Evolutionary conservation across 1,140 invertebrate species (phyloP).

Genomic region (Elymnias hypermnestra): DNA sequence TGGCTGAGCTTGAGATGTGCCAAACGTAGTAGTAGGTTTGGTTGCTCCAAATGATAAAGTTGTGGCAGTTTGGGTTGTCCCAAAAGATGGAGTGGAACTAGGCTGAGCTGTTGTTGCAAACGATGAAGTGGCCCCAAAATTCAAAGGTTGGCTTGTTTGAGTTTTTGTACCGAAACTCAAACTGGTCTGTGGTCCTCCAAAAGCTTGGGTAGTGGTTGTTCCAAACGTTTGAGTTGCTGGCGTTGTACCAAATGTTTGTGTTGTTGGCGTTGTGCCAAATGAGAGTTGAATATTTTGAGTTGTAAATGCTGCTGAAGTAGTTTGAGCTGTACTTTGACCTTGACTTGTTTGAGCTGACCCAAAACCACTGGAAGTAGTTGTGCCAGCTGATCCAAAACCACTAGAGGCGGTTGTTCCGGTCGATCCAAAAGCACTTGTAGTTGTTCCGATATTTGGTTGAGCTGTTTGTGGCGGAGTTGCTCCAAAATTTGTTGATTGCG

Average conservation of each 20-base stretch:
- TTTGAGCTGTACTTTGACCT: constrained; percentile 7
- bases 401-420: no score
- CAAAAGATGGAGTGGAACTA: no score
- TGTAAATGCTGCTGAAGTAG: constrained; percentile 16
- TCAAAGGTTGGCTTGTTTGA: constrained; percentile 17
- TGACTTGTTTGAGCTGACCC: constrained; percentile 7
- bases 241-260: neutral
- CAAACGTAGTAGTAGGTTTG: constrained; percentile 15
- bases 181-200: constrained; percentile 7
- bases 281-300: constrained; percentile 21
- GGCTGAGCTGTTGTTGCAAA: no score
- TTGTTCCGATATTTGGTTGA: constrained; percentile 4
- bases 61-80: no score
- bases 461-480: neutral
- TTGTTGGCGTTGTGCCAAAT: constrained; percentile 20
- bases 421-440: no score
- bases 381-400: constrained; percentile 7
- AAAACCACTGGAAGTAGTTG: constrained; percentile 8
- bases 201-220: constrained; percentile 10
- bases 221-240: constrained; percentile 18
- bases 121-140: no score
- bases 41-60: no score
- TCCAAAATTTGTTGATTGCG: neutral
- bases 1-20: neutral
- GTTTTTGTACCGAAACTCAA: constrained; percentile 17